Evolutionary conservation across 2,113 vertebrate species (phyloP).

Genomic region (cattle (Bos taurus)): ARS-UCD2.0 NC_037347.1:66403001-66403500

Average conservation of each 20-base stretch:
- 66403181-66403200: too few relatives aligned
- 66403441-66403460: background rate
- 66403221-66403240: fast-evolving
- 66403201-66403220: fast-evolving
- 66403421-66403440: background rate
- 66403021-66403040: fast-evolving
- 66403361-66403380: background rate
- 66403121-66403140: background rate
- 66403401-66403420: fast-evolving
- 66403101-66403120: background rate
- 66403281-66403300: background rate
- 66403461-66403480: background rate
- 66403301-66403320: background rate
- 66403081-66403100: fast-evolving
- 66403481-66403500: background rate
- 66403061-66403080: fast-evolving
- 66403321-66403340: background rate
- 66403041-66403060: background rate
- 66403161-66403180: background rate
- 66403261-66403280: background rate
- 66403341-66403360: background rate
- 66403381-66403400: background rate
- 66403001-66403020: background rate
- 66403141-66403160: too few relatives aligned
- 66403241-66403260: background rate